phyloP scores from a whole-genome alignment of 2,113 vertebrate species.

The Pseudopodoces humilis region DNA sequence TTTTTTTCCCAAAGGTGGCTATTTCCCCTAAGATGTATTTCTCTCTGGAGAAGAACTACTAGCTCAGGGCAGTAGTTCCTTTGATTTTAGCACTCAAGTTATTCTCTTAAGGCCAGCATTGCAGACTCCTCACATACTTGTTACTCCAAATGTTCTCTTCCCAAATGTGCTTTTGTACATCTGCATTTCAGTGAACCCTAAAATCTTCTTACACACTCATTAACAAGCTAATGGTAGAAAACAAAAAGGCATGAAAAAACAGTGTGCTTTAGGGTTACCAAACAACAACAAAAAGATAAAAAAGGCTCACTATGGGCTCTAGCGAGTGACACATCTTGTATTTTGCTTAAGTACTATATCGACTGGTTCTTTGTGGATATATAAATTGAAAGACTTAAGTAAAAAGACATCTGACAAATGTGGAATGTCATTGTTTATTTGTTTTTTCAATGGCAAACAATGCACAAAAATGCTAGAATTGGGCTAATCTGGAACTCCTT shows the following conservation, averaged over 20 bases:
- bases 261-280: not conserved
- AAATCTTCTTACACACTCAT: not conserved
- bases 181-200: not conserved
- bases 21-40: not conserved
- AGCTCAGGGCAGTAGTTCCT: not conserved
- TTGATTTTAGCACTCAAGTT: not conserved
- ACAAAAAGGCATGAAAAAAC: not conserved
- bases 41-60: not conserved
- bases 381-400: not conserved
- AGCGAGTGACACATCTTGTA: not conserved
- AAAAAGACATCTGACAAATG: not conserved
- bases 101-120: not conserved
- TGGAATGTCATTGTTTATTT: not conserved
- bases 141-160: constrained; percentile 23
- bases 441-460: not conserved
- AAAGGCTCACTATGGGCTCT: not conserved
- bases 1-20: not conserved
- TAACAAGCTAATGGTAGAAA: not conserved
- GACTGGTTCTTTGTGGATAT: not conserved
- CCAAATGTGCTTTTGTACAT: not conserved
- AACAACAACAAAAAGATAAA: not conserved
- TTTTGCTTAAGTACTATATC: not conserved
- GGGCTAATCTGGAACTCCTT: not conserved
- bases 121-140: not conserved
- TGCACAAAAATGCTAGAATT: not conserved